Evolutionary conservation across 2,113 vertebrate species (phyloP), one percentile per base, ranked within the genome.

Genomic region (Rhineura floridana): DNA sequence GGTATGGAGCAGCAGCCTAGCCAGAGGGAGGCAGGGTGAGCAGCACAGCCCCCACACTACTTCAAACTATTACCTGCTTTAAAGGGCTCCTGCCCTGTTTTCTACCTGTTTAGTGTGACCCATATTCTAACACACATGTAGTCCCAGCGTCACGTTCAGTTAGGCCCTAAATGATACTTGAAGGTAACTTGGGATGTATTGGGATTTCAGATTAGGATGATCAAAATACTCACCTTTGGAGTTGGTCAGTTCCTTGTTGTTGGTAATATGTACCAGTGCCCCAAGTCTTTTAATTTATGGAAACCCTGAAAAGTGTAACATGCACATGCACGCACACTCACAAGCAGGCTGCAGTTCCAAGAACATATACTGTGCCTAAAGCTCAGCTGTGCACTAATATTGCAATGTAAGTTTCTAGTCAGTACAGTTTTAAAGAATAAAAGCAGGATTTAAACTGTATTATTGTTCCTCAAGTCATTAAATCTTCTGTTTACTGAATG

Each of bases 401-500:
- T 59, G 59, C 63, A 39, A 2, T 84, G 79, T 8, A 55, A 76
- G 55, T 62, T 63, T 6, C 28, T 39, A 65, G 44, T 65, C 55
- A 65, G 30, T 19, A 65, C 19, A 93, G 70, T 79, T n/a, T 89
- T 59, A 65, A 89, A 84, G 93, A 93, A 7, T 93, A 93, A 94
- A 94, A 93, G 84, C 8, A 75, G 93, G 39, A 63, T 93, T 94
- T 69, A 84, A 93, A 89, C 84, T 91, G 81, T 78, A 92, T 87
- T 33, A 8, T 65, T 81, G 91, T 76, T 82, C 95, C 93, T 93
- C 42, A 17, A 1, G 0, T 59, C 86, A 86, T 93, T 65, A 94
- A 95, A 91, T 95, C 93, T 73, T 93, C 90, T 94, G 73, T 95
- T 96, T 96, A 88, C 86, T 83, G 70, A 92, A 91, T 90, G 92